Percentiles rank a stretch among this genome's conserved stretches.
These are phyloP conservation scores for Trichomalopsis sarcophagae DNA, from an alignment of 1,140 invertebrate species.

Conservation along the genomic window DNA sequence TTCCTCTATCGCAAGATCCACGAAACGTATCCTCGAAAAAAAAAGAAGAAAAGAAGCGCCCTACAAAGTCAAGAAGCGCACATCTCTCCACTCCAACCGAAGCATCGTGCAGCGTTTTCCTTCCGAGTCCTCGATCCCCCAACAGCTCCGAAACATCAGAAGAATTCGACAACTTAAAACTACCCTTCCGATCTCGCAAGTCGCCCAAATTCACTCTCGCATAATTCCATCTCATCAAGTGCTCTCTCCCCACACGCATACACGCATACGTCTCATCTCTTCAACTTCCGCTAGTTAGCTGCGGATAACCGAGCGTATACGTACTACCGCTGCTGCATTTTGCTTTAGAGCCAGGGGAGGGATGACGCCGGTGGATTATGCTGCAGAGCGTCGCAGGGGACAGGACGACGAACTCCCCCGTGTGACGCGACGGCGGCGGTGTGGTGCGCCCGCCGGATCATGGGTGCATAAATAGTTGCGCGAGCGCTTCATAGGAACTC, in stretches of 20 bases:
- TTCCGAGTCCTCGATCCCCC: neutral
- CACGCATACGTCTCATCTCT: too few relatives aligned
- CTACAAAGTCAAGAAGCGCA: neutral
- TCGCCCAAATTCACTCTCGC: neutral
- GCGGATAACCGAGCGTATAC: too few relatives aligned
- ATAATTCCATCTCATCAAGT: neutral
- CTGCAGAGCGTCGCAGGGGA: neutral
- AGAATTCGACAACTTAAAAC: too few relatives aligned
- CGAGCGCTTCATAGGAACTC: neutral
- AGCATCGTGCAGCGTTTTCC: too few relatives aligned
- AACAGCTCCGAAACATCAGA: too few relatives aligned
- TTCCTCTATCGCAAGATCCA: too few relatives aligned
- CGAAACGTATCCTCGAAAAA: too few relatives aligned
- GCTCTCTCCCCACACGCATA: neutral
- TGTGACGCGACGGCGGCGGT: neutral
- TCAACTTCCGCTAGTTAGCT: too few relatives aligned
- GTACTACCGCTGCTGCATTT: too few relatives aligned
- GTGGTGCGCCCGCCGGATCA: neutral
- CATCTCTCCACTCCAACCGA: too few relatives aligned
- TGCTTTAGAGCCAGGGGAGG: too few relatives aligned
- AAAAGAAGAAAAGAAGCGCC: neutral
- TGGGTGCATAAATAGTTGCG: conserved; percentile 11
- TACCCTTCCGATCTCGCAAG: too few relatives aligned
- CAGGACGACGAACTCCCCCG: neutral
- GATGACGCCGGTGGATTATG: conserved; percentile 1